Evolutionary conservation across 2,113 vertebrate species (phyloP), one percentile per base, ranked within the genome.

Genomic region (Indicator maculatus): DNA sequence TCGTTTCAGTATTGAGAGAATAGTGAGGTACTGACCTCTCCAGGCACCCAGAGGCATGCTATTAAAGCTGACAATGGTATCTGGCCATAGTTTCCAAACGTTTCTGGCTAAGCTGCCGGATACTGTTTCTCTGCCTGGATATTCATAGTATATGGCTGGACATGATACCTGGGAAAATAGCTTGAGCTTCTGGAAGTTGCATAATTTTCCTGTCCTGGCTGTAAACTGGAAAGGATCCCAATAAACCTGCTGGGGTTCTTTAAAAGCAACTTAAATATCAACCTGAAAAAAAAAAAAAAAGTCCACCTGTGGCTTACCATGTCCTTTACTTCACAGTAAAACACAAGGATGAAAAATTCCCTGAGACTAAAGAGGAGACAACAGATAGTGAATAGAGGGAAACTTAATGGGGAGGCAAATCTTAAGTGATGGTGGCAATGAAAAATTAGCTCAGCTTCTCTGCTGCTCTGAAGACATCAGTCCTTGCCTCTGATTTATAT

Each of bases 331-430:
- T 95, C 86, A 92, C 83, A 94, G 85, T 87, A 88, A 75, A 89
- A 94, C 2, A 2, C 47, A 83, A 66, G 60, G 28, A 93, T 67
- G 53, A 69, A 89, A 86, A 60, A 31, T 66, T 92, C 95, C 95
- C 95, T 95, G 96, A 97, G 95, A 81, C 94, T 90, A 88, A 90
- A 90, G 75, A 91, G 81, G 67, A 94, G 30, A 94, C 12, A 80
- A 78, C 15, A 87, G 45, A 41, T 11, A 47, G 77, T 1, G 2
- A n/a, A 55, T 53, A 74, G 16, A 55, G 45, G 33, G 38, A 81
- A 91, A 81, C 39, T 47, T 65, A 72, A 30, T 9, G 33, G 27
- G 33, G 86, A 74, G 16, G 67, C 28, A 92, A 77, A 74, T 74
- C 52, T 77, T 83, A 67, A 83, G 69, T 90, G 52, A 69, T 3